Evolutionary conservation across 2,888 invertebrate species (phyloP).

Genomic region (Anoplius nigerrimus): DNA sequence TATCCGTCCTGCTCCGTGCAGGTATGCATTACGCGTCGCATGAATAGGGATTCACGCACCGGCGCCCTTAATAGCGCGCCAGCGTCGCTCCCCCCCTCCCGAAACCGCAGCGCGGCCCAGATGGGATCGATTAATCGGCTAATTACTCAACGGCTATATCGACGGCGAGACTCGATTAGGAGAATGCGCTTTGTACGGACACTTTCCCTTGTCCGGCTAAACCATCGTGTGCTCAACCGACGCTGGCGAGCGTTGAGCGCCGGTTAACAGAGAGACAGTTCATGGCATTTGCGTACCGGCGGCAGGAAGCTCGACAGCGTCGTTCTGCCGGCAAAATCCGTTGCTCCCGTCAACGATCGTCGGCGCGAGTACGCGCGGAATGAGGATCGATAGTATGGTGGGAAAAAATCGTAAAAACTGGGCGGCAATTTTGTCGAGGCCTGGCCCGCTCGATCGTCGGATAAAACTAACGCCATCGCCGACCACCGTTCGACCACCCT

Average conservation of each 20-base stretch:
- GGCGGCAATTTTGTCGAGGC: not conserved
- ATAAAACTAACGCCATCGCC: no score
- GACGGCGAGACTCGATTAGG: conserved; percentile 28
- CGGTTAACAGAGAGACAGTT: no score
- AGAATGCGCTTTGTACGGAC: not conserved
- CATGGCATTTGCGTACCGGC: no score
- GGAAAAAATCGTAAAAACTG: no score
- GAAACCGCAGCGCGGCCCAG: conserved; percentile 28
- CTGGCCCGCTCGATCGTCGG: no score
- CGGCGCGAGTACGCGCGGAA: no score
- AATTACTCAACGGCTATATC: conserved; percentile 55
- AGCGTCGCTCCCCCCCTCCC: conserved; percentile 25
- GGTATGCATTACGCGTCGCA: conserved; percentile 37
- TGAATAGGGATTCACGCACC: conserved; percentile 49
- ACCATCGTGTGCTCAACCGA: not conserved
- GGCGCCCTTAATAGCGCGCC: conserved; percentile 43
- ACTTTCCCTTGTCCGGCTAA: not conserved
- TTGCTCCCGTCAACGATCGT: no score
- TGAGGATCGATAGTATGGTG: no score
- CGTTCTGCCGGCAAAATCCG: no score
- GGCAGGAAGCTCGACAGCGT: no score
- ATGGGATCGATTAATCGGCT: conserved; percentile 59
- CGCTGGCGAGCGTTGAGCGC: no score
- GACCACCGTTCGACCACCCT: not conserved
- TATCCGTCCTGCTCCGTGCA: conserved; percentile 24